Conservation (phyloP, 2,888 invertebrate species). For the Orchesella flavescens region DNA sequence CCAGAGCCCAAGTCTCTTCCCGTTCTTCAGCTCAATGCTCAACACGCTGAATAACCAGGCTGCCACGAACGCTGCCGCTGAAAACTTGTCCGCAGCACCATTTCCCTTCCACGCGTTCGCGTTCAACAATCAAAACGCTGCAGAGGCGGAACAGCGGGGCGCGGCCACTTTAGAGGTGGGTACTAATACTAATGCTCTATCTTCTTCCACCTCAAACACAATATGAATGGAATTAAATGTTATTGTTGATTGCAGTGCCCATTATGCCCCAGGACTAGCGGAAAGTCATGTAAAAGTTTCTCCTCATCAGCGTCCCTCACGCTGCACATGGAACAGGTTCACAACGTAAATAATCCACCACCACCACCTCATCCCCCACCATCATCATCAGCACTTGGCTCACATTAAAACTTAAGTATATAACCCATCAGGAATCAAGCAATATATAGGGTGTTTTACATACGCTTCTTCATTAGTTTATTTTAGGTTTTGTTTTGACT, state of each 20-base stretch:
- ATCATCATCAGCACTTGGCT: no score
- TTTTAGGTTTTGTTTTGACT: no score
- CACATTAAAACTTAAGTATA: no score
- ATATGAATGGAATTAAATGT: no score
- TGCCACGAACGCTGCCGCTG: background rate
- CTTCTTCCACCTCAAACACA: no score
- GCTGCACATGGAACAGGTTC: background rate
- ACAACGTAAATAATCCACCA: slow-evolving; percentile 1
- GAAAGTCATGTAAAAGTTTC: background rate
- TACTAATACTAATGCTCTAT: background rate
- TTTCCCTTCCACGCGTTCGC: slow-evolving; percentile 26
- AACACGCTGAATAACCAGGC: slow-evolving; percentile 5
- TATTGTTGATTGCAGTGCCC: background rate
- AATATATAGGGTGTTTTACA: no score
- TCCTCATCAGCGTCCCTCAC: background rate
- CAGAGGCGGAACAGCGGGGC: background rate
- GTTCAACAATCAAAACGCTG: background rate
- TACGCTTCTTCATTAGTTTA: no score
- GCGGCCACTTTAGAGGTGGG: background rate
- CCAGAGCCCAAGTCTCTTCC: no score
- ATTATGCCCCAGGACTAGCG: background rate
- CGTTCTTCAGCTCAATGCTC: slow-evolving; percentile 24
- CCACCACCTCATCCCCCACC: slow-evolving; percentile 7
- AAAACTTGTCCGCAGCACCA: background rate
- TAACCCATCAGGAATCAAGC: no score